Conservation (phyloP, 2,113 vertebrate species). For the Amphiprion percula region DNA sequence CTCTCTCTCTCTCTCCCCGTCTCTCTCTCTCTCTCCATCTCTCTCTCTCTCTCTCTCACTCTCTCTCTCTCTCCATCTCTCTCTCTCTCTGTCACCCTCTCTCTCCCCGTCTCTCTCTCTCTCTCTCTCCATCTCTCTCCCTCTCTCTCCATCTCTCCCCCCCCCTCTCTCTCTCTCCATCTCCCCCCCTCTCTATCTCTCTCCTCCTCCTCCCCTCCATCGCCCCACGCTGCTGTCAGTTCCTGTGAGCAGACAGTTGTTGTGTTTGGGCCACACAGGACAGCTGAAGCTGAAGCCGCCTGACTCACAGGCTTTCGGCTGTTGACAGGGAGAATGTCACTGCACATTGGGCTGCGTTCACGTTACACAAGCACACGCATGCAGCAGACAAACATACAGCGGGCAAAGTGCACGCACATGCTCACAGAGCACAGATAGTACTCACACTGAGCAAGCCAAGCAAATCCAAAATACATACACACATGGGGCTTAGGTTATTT, state of each 20-base stretch:
- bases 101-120: no score
- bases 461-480: constrained; percentile 38
- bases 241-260: constrained; percentile 59
- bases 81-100: no score
- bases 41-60: no score
- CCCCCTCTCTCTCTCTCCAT: not conserved
- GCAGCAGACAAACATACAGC: constrained; percentile 28
- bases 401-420: constrained; percentile 1
- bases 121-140: not conserved
- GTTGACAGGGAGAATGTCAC: constrained; percentile 77
- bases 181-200: no score
- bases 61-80: no score
- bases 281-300: constrained; percentile 57
- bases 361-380: constrained; percentile 49
- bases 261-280: constrained; percentile 58
- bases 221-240: constrained; percentile 48
- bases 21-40: no score
- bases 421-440: constrained; percentile 13
- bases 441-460: constrained; percentile 37
- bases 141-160: not conserved
- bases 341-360: constrained; percentile 69
- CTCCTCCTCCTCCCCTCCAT: not conserved
- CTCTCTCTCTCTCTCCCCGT: no score
- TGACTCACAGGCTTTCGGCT: constrained; percentile 76
- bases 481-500: constrained; percentile 50